Conservation (phyloP, 2,113 vertebrate species). For the Ginglymostoma cirratum region DNA sequence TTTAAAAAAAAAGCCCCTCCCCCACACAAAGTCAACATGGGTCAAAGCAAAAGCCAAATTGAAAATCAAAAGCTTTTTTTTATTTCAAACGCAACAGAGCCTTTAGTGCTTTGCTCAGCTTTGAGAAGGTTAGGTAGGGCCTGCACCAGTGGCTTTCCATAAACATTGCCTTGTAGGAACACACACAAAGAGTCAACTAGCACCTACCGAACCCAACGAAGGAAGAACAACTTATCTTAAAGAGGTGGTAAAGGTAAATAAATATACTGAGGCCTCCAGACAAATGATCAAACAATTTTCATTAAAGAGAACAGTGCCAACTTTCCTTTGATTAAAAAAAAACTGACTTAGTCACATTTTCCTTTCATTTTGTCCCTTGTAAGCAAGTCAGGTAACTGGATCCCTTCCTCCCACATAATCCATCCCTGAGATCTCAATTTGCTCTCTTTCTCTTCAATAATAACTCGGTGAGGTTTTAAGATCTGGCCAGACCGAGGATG, state of each 20-base stretch:
- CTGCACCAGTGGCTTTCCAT: not conserved
- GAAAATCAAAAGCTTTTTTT: constrained; percentile 1
- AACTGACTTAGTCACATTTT: not conserved
- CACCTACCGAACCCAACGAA: constrained; percentile 21
- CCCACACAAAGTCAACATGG: constrained; percentile 29
- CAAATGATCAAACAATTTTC: constrained; percentile 28
- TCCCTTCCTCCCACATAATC: not conserved
- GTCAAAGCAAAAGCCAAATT: constrained; percentile 15
- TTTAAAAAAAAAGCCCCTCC: not conserved
- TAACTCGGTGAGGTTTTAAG: not conserved
- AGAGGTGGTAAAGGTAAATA: constrained; percentile 32
- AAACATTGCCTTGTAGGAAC: constrained; percentile 5
- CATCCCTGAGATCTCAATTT: not conserved
- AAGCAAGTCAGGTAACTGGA: not conserved
- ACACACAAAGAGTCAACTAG: constrained; percentile 25
- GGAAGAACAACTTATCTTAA: constrained; percentile 17
- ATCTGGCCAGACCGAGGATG: not conserved
- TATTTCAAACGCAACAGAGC: constrained; percentile 29
- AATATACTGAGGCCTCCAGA: constrained; percentile 27
- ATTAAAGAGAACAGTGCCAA: constrained; percentile 27
- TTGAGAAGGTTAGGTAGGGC: constrained; percentile 19
- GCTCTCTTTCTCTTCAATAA: not conserved
- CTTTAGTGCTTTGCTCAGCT: constrained; percentile 27
- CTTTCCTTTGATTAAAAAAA: not conserved
- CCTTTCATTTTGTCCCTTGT: not conserved